These are phyloP conservation scores for Mesochorus sp. DNA, from an alignment of 2,888 invertebrate species.

Conservation along the genomic window DNA sequence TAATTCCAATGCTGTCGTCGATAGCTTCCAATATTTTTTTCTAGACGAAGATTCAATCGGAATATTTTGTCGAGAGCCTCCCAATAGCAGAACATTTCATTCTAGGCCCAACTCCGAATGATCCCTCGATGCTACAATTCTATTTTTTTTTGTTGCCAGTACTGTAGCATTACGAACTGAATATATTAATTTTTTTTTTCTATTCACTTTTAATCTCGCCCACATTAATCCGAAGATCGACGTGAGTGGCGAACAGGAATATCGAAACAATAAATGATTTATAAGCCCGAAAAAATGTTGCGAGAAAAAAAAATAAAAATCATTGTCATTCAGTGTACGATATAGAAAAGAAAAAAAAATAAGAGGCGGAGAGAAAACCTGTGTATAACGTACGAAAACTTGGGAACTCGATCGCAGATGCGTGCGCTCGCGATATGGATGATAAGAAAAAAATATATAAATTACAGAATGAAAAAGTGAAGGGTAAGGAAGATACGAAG, in stretches of 20 bases:
- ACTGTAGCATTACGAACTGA: too few relatives aligned
- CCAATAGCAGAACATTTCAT: too few relatives aligned
- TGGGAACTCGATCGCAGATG: background rate
- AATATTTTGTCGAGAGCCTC: too few relatives aligned
- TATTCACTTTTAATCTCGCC: background rate
- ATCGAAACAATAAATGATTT: constrained; percentile 59
- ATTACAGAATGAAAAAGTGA: background rate
- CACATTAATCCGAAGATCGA: too few relatives aligned
- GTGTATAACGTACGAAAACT: constrained; percentile 19
- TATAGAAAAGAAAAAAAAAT: constrained; percentile 11
- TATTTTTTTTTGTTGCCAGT: too few relatives aligned
- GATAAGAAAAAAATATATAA: background rate
- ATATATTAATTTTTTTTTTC: background rate
- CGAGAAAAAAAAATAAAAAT: constrained; percentile 23
- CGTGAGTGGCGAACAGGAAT: constrained; percentile 59
- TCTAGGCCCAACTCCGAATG: too few relatives aligned
- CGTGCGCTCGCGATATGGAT: background rate
- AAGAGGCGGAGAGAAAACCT: background rate
- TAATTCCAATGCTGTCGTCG: constrained; percentile 59
- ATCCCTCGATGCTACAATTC: too few relatives aligned
- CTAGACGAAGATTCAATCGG: too few relatives aligned
- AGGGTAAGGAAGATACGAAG: constrained; percentile 3
- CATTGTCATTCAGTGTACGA: constrained; percentile 55
- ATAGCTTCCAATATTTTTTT: constrained; percentile 3
- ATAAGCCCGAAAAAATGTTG: constrained; percentile 32